Evolutionary conservation across 1,140 invertebrate species (phyloP).

Genomic region (Globodera ellingtonae): DNA sequence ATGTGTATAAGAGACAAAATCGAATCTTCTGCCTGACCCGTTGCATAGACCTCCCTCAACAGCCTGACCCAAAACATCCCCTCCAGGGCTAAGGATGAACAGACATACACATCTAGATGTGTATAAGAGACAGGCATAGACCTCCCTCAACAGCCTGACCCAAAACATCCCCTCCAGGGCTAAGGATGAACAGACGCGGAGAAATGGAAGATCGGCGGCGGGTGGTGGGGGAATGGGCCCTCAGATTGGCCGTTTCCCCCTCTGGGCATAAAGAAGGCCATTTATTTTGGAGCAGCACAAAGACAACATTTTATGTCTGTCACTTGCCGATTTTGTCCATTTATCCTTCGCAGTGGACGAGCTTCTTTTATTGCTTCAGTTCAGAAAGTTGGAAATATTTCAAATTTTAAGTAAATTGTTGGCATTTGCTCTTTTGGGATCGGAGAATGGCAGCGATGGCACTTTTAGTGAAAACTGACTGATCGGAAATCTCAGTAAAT

Average conservation of each 20-base stretch:
- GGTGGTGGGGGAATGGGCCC: neutral
- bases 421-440: too few species aligned
- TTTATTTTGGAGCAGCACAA: neutral
- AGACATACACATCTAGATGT: too few species aligned
- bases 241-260: neutral
- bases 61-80: neutral
- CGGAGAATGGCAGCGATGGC: too few species aligned
- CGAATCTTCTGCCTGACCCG: neutral
- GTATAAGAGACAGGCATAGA: too few species aligned
- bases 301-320: conserved; percentile 1
- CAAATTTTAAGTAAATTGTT: neutral
- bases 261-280: neutral
- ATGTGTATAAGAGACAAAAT: too few species aligned
- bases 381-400: neutral
- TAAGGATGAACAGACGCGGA: neutral
- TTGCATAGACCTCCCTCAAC: neutral
- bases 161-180: neutral
- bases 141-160: neutral
- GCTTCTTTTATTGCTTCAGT: neutral
- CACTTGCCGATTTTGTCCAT: neutral
- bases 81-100: neutral
- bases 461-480: neutral
- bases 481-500: neutral
- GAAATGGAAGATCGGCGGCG: neutral
- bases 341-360: neutral